These are phyloP conservation scores for Gouania willdenowi DNA, from an alignment of 2,797 vertebrate species.

Conservation along the genomic window DNA sequence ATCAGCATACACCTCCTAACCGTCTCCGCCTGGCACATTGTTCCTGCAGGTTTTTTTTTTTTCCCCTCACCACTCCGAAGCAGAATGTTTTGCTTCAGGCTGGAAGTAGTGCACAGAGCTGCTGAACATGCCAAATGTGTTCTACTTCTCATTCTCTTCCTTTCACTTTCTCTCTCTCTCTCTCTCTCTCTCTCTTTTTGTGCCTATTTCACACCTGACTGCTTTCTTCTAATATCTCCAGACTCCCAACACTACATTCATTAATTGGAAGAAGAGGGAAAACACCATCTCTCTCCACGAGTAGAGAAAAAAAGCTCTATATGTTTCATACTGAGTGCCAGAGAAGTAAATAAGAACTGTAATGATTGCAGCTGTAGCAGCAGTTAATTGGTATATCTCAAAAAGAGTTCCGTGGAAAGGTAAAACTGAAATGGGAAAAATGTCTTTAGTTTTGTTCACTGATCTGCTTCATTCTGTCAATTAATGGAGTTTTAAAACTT, in stretches of 20 bases:
- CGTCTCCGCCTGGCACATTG: constrained; percentile 25
- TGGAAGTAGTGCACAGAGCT: constrained; percentile 26
- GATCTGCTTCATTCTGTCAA: too few species aligned
- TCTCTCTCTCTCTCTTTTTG: constrained; percentile 4
- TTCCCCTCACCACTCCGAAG: constrained; percentile 18
- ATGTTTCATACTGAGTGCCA: constrained; percentile 10
- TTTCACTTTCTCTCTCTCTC: neutral
- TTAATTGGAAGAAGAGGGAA: constrained; percentile 61
- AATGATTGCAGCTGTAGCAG: constrained; percentile 33
- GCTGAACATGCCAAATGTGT: constrained; percentile 41
- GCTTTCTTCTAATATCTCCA: constrained; percentile 48
- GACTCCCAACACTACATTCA: constrained; percentile 49
- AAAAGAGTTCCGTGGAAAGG: too few species aligned
- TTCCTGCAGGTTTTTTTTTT: constrained; percentile 38
- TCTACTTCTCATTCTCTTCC: constrained; percentile 1
- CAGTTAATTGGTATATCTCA: constrained; percentile 33
- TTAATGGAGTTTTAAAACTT: too few species aligned
- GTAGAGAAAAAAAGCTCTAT: constrained; percentile 1
- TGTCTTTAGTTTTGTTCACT: too few species aligned
- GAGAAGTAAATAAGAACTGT: constrained; percentile 23
- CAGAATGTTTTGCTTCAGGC: constrained; percentile 36
- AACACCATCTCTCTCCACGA: constrained; percentile 40
- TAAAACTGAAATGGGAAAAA: too few species aligned
- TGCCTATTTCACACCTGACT: constrained; percentile 69
- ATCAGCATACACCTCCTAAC: constrained; percentile 11